These are phyloP conservation scores for Chalcis sispes DNA, from an alignment of 2,888 invertebrate genomes.

Conservation along the genomic window DNA sequence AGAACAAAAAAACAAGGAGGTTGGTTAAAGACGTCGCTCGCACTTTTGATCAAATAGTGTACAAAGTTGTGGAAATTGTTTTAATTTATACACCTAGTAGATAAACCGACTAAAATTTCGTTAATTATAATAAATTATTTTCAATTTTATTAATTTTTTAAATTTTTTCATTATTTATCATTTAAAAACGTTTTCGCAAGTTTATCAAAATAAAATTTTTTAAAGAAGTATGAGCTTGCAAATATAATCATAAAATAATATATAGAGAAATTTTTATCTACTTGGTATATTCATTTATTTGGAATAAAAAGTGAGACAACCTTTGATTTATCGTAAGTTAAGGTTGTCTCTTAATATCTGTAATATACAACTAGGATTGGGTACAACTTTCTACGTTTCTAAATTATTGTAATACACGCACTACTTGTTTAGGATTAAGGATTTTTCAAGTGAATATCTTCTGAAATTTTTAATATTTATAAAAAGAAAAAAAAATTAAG, in stretches of 20 bases:
- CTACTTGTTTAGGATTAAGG: constrained; percentile 32
- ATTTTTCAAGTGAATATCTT: constrained; percentile 4
- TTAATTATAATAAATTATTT: not conserved
- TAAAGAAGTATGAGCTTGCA: no score
- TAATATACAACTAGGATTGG: constrained; percentile 28
- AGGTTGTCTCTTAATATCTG: constrained; percentile 18
- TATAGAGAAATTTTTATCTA: no score
- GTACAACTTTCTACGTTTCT: constrained; percentile 17
- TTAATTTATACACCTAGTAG: not conserved
- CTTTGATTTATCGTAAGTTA: not conserved
- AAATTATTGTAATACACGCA: constrained; percentile 4
- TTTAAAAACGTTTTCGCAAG: no score
- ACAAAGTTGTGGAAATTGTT: constrained; percentile 44
- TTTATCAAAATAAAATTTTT: no score
- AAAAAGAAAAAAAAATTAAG: constrained; percentile 32
- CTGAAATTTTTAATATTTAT: constrained; percentile 22
- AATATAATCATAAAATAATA: no score
- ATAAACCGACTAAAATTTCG: not conserved
- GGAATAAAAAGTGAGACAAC: no score
- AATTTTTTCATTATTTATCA: no score
- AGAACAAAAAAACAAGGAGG: constrained; percentile 62
- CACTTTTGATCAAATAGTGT: constrained; percentile 54
- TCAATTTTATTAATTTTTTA: not conserved
- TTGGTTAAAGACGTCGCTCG: constrained; percentile 57
- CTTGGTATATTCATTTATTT: no score